Conservation (phyloP, 2,113 vertebrate genomes). For the Polyodon spathula region DNA sequence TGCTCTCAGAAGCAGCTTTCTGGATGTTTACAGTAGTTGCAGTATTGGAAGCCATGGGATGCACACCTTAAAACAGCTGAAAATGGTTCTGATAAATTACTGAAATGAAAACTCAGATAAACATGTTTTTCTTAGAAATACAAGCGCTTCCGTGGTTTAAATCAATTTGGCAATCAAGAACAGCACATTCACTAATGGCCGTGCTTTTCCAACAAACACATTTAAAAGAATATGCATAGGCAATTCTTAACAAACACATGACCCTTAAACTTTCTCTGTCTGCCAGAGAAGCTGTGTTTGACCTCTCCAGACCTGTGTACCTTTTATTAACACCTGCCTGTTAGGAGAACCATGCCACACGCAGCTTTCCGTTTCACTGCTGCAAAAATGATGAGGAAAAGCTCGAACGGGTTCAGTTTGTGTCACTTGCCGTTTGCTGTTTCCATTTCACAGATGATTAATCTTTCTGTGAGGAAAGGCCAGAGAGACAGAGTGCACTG, state of each 20-base stretch:
- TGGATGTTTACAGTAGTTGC: too few species aligned
- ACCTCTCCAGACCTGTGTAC: constrained; percentile 82
- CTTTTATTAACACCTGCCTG: constrained; percentile 99
- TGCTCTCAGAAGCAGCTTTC: too few species aligned
- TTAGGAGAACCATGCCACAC: constrained; percentile 74
- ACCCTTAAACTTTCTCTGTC: constrained; percentile 39
- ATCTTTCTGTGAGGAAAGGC: constrained; percentile 98
- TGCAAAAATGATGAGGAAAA: constrained; percentile 94
- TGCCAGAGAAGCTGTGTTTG: constrained; percentile 56
- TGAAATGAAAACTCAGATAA: too few species aligned
- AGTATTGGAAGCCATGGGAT: too few species aligned
- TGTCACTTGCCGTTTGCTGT: constrained; percentile 98
- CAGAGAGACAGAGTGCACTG: constrained; percentile 87
- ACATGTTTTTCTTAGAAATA: too few species aligned
- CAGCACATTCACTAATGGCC: not conserved
- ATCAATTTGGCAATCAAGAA: not conserved
- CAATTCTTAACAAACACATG: constrained; percentile 44
- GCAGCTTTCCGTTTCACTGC: constrained; percentile 68
- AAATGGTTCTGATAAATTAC: too few species aligned
- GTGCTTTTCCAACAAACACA: constrained; percentile 27
- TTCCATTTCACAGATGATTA: constrained; percentile 99
- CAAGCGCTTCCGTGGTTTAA: not conserved
- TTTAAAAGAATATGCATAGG: constrained; percentile 50
- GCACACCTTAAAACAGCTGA: too few species aligned
- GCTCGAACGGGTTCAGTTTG: constrained; percentile 94